A percentile compares a stretch with the other conserved stretches of the same genome.
phyloP scores from a whole-genome alignment of 2,888 invertebrate genomes.

The Endotricha flammealis region DNA sequence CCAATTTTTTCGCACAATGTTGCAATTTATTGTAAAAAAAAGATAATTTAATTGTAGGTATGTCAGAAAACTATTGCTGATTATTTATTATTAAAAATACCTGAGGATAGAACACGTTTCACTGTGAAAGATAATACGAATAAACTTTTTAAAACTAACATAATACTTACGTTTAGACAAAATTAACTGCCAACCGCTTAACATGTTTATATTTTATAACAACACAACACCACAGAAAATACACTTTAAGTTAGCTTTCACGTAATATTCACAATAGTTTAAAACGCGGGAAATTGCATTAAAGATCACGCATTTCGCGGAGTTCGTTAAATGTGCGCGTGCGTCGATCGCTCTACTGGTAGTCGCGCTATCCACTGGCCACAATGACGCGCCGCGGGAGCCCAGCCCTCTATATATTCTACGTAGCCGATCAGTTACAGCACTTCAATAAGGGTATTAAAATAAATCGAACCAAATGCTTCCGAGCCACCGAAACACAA shows the following conservation, averaged over 20 bases:
- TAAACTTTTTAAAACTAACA: too few species aligned
- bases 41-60: too few species aligned
- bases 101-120: too few species aligned
- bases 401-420: slow-evolving; percentile 57
- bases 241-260: slow-evolving; percentile 20
- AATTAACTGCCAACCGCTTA: slow-evolving; percentile 65
- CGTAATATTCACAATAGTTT: slow-evolving; percentile 5
- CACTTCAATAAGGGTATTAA: slow-evolving; percentile 19
- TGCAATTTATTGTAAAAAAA: too few species aligned
- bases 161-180: slow-evolving; percentile 66
- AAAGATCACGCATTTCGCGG: slow-evolving; percentile 17
- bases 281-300: background rate
- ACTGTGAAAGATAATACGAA: too few species aligned
- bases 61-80: too few species aligned
- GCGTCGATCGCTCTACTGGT: slow-evolving; percentile 28
- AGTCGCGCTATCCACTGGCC: slow-evolving; percentile 25
- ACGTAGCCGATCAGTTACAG: slow-evolving; percentile 19
- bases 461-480: slow-evolving; percentile 16
- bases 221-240: slow-evolving; percentile 12
- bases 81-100: too few species aligned
- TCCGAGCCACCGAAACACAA: slow-evolving; percentile 21
- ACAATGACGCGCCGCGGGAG: slow-evolving; percentile 54
- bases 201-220: slow-evolving; percentile 38
- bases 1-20: too few species aligned
- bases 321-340: slow-evolving; percentile 26